Evolutionary conservation across 2,888 invertebrate genomes (phyloP).

Genomic region (Drosophila paranaensis): DNA sequence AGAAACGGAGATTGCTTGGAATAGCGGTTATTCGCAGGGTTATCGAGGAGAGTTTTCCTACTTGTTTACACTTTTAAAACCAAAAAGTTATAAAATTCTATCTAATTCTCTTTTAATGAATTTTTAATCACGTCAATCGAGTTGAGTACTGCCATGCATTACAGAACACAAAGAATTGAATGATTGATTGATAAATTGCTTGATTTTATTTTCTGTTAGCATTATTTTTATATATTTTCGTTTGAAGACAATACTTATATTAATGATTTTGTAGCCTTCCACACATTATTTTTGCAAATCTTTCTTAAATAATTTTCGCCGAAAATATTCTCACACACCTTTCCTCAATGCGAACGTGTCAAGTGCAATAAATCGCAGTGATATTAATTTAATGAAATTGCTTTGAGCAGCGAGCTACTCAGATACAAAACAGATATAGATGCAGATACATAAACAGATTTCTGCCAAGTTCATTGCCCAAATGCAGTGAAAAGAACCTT

Average conservation of each 20-base stretch:
- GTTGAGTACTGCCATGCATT: no score
- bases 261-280: background rate
- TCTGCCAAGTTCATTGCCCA: slow-evolving; percentile 75
- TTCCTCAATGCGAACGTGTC: slow-evolving; percentile 24
- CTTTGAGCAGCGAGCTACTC: slow-evolving; percentile 38
- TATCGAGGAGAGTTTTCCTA: no score
- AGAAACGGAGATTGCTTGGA: no score
- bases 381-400: slow-evolving; percentile 58
- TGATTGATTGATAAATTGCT: no score
- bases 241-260: background rate
- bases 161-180: no score
- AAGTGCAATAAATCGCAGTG: slow-evolving; percentile 43
- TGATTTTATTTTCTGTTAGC: background rate
- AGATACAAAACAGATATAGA: slow-evolving; percentile 9
- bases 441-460: slow-evolving; percentile 8
- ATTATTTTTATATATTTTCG: background rate
- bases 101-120: no score
- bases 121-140: no score
- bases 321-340: slow-evolving; percentile 3
- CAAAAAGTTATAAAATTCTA: no score
- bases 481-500: slow-evolving; percentile 65
- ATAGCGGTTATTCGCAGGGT: no score
- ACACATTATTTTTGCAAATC: background rate
- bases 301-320: background rate
- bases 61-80: no score